Evolutionary conservation across 1,140 invertebrate genomes (phyloP).

Genomic region (Apis cerana): DNA sequence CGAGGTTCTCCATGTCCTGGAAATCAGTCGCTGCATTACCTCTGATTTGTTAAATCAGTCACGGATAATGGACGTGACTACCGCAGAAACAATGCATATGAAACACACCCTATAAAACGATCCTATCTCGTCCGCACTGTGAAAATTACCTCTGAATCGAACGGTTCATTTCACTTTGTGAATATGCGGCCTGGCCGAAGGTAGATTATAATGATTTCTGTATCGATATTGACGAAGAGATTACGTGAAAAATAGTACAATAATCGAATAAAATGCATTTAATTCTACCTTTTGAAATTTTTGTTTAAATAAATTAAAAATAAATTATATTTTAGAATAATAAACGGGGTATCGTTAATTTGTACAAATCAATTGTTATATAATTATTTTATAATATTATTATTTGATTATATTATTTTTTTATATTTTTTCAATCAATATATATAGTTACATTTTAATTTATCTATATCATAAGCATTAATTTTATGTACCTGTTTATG

Average conservation of each 20-base stretch:
- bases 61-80: slow-evolving; percentile 22
- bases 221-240: no score
- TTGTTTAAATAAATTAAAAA: neutral
- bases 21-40: slow-evolving; percentile 1
- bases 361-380: no score
- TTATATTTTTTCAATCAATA: no score
- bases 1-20: slow-evolving; percentile 23
- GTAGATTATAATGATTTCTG: neutral
- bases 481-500: no score
- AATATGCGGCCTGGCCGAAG: neutral
- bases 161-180: neutral
- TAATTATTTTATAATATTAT: no score
- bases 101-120: neutral
- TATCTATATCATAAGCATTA: no score
- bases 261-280: no score
- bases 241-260: no score
- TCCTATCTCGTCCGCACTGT: neutral
- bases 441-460: no score
- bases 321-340: neutral
- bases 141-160: neutral
- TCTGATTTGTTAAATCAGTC: slow-evolving; percentile 34
- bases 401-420: no score
- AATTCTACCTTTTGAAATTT: no score
- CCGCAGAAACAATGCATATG: slow-evolving; percentile 31
- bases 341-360: no score